Conservation (phyloP, 2,797 vertebrate genomes). For the Melanotaenia parkinsoni region DNA sequence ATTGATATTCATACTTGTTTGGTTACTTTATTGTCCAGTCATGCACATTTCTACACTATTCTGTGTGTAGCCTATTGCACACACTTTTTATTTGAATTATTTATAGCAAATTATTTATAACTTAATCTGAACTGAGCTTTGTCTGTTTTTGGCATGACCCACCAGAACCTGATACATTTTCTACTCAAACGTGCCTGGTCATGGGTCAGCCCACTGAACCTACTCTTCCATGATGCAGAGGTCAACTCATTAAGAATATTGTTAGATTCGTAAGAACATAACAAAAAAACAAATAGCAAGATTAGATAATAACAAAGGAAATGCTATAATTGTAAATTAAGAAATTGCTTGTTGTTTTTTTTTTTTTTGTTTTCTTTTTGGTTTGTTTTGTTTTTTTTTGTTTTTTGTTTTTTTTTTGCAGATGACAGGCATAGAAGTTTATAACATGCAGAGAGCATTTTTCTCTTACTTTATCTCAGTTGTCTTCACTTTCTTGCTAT, state of each 20-base stretch:
- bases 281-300: neutral
- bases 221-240: neutral
- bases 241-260: neutral
- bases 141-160: too few relatives aligned
- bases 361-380: neutral
- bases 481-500: slow-evolving; percentile 65
- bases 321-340: neutral
- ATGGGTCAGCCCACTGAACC: neutral
- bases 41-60: neutral
- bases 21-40: neutral
- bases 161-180: neutral
- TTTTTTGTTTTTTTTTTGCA: neutral
- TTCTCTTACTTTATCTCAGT: slow-evolving; percentile 35
- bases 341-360: neutral
- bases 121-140: too few relatives aligned
- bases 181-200: neutral
- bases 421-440: slow-evolving; percentile 14
- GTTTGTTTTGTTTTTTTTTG: too few relatives aligned
- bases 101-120: neutral
- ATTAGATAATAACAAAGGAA: neutral
- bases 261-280: neutral
- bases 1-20: neutral
- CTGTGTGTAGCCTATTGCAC: neutral
- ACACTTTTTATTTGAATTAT: neutral
- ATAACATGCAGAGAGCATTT: slow-evolving; percentile 16